Evolutionary conservation across 2,113 vertebrate species (phyloP), one percentile per base, ranked within the genome.

Genomic region (Osmerus mordax): DNA sequence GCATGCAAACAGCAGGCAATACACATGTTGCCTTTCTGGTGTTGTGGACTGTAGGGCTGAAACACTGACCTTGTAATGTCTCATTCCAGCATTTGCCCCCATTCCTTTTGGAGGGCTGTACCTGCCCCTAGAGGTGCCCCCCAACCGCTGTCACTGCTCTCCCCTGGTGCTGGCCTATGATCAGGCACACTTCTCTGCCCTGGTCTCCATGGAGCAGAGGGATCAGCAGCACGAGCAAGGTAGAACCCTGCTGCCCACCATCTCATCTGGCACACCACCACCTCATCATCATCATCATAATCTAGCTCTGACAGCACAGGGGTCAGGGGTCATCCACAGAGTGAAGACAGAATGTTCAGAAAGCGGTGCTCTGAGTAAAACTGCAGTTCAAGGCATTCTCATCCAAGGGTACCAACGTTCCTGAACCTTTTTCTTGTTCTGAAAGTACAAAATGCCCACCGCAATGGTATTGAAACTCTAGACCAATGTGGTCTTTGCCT

Each of bases 171-270:
- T 99, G 36, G 97, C 97, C 80, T 99, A 99, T 0, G 97, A 99
- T 82, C 97, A 99, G 92, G 97, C 97, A 13, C 97, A 99, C 85
- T 99, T 99, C 89, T 99, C 97, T 1, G 97, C 97, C 16, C 94
- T 99, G 13, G 97, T 99, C 86, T 98, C 97, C 75, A 99, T 98
- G 97, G 97, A 99, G 88, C 96, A 98, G 87, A 95, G 96, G 86
- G 96, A 98, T 84, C 96, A 98, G 83, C 96, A 99, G 74, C 90
- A 95, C 83, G 96, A 99, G 81, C 96, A 99, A 98, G 96, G 96
- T 99, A 92, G 75, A 28, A 36, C 18, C 67, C 53, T 9, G 2
- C 51, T n/a, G 15, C 47, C 19, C 29, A 53, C 23, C 13, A 11
- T 52, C 65, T 2, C 25, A 28, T 2, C 25, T 28, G 25, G 25